Base-by-base conservation (phyloP, 1,140 invertebrate genomes). In the Zaprionus ghesquierei region DNA sequence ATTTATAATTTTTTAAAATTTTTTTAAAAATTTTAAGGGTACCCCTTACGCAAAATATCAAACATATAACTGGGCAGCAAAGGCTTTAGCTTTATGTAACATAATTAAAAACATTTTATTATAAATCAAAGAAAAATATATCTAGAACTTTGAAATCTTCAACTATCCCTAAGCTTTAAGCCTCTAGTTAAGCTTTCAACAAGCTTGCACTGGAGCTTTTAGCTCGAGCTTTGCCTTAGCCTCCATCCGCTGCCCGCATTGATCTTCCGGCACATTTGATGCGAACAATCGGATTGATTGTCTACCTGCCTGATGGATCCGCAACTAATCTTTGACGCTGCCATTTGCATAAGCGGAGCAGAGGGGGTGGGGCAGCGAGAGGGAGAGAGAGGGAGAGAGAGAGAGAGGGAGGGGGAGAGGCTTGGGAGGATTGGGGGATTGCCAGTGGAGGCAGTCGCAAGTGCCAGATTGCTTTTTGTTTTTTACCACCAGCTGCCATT, bases 401-500 rank as follows among this genome's bases (percentile, higher is more conserved):
- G 4, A 10, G 10, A 2, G 6, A 13, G 8, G 18, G 0, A 29
- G 49, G 8, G 18, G 41, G 15, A 44, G 20, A 2, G 10, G 41
- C 18, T 3, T 41, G 41, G n/a, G n/a, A n/a, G n/a, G n/a, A n/a
- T n/a, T 12, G 18, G 41, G 41, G 10, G 3, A n/a, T n/a, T n/a
- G n/a, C 6, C n/a, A n/a, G n/a, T 5, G n/a, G 41, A 41, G 31
- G 25, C 56, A 9, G 77, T 63, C 49, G n/a, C n/a, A 73, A 80
- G 73, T 77, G 69, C 60, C 60, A 81, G 74, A 81, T 81, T 81
- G 69, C 62, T 64, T 77, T 81, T 74, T 31, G 51, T 61, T 31
- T 58, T 44, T 29, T 63, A 22, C 41, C 41, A 20, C 3, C 38
- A 23, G n/a, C 44, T 22, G 59, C 8, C 68, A 63, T 38, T 63